Base-by-base conservation (phyloP, 2,888 invertebrate species). In the Psylliodes chrysocephalus region DNA sequence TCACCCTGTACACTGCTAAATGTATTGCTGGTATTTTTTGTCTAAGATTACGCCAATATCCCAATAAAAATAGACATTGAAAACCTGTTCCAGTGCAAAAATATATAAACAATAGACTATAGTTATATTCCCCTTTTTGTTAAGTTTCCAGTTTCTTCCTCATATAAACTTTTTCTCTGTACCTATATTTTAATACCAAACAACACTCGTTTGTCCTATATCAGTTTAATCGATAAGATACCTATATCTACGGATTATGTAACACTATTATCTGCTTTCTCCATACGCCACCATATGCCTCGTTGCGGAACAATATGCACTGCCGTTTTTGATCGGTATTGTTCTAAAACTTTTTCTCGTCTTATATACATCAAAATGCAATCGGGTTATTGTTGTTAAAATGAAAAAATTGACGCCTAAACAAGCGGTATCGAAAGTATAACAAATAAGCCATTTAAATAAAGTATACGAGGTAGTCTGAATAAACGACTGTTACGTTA, bases 281-380 rank as follows among this genome's bases (percentile, higher is more conserved):
- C 63, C 38, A 35, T 47, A 63, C 53, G 56, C 49, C 62, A 64
- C 38, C 56, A 57, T 55, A 53, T 46, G 57, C 53, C 60, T 62
- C 53, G 49, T 67, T 63, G 67, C 68, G 65, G 68, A 71, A 71
- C 69, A 63, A 59, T 47, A 46, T 17, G n/a, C 22, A 40, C 42
- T 61, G 64, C 57, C 60, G 53, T 60, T 54, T 59, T 40, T 35
- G 60, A 63, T 62, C 60, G 51, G 57, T 60, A 64, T 64, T 67
- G 64, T 63, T 64, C 54, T 42, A 55, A 12, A 18, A 25, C 28
- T 61, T 46, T 63, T 67, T 64, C 40, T 17, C 25, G 55, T 44
- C 55, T 55, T n/a, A n/a, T n/a, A 6, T 14, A 14, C 28, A 49
- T 49, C 28, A 15, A 49, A 49, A 49, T 49, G 49, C 15, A 49